Conservation (phyloP, 2,888 invertebrate species). For the Agrotis segetum region DNA sequence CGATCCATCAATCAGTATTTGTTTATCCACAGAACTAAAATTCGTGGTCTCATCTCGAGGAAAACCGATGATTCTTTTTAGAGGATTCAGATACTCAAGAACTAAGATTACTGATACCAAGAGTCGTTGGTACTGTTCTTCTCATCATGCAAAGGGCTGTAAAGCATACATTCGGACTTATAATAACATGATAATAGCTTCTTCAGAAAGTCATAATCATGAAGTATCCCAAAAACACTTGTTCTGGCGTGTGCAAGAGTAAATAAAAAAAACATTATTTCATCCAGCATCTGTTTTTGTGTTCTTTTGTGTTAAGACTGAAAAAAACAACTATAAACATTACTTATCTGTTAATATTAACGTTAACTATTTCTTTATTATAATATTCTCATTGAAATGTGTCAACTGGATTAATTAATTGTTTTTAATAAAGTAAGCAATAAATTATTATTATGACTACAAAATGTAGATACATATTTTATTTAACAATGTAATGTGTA, state of each 20-base stretch:
- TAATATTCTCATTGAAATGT: too few relatives aligned
- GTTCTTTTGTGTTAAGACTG: too few relatives aligned
- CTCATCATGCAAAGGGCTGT: slow-evolving; percentile 64
- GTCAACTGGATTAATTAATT: too few relatives aligned
- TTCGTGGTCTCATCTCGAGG: slow-evolving; percentile 42
- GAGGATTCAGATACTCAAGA: slow-evolving; percentile 45
- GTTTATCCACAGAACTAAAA: slow-evolving; percentile 28
- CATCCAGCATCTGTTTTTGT: too few relatives aligned
- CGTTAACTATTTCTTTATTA: too few relatives aligned
- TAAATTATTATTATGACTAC: too few relatives aligned
- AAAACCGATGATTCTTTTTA: slow-evolving; percentile 38
- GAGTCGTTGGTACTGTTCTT: slow-evolving; percentile 63
- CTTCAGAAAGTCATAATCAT: slow-evolving; percentile 55
- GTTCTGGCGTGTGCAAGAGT: background rate
- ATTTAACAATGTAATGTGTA: too few relatives aligned
- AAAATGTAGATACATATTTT: too few relatives aligned
- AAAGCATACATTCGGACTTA: slow-evolving; percentile 67
- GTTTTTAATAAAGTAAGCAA: too few relatives aligned
- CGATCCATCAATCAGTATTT: background rate
- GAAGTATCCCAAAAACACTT: slow-evolving; percentile 26
- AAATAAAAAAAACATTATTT: background rate
- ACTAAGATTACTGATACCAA: slow-evolving; percentile 16
- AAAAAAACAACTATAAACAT: too few relatives aligned
- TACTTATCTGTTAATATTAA: too few relatives aligned
- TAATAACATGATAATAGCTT: slow-evolving; percentile 13